Conservation (phyloP, 2,113 vertebrate species). For the Aviceda subcristata region DNA sequence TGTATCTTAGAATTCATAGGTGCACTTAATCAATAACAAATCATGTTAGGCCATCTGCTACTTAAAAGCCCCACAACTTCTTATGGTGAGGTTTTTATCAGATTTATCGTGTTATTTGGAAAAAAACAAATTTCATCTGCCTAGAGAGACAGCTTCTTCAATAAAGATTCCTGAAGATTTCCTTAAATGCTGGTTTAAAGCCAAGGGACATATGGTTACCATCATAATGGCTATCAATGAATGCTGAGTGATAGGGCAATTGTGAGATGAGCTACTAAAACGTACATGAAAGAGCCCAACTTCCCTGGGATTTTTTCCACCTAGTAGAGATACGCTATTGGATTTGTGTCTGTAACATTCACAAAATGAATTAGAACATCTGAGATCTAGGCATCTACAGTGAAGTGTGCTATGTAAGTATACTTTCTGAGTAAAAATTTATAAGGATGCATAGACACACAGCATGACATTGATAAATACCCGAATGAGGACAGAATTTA, state of each 20-base stretch:
- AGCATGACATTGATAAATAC: not conserved
- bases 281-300: not conserved
- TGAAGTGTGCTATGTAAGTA: not conserved
- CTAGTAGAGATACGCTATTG: not conserved
- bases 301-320: not conserved
- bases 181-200: not conserved
- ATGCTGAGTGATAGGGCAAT: not conserved
- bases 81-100: not conserved
- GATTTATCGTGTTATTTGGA: not conserved
- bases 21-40: slow-evolving; percentile 1
- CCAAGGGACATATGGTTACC: not conserved
- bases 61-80: not conserved
- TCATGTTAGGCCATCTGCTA: not conserved
- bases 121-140: not conserved
- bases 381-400: not conserved
- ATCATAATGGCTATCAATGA: not conserved
- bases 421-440: not conserved
- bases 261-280: not conserved
- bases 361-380: not conserved
- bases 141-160: not conserved
- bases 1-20: not conserved
- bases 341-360: not conserved
- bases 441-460: not conserved
- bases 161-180: not conserved
- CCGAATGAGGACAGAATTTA: not conserved